These are phyloP conservation scores for Chloroceryle inda DNA, from an alignment of 2,797 vertebrate genomes.

Conservation along the genomic window DNA sequence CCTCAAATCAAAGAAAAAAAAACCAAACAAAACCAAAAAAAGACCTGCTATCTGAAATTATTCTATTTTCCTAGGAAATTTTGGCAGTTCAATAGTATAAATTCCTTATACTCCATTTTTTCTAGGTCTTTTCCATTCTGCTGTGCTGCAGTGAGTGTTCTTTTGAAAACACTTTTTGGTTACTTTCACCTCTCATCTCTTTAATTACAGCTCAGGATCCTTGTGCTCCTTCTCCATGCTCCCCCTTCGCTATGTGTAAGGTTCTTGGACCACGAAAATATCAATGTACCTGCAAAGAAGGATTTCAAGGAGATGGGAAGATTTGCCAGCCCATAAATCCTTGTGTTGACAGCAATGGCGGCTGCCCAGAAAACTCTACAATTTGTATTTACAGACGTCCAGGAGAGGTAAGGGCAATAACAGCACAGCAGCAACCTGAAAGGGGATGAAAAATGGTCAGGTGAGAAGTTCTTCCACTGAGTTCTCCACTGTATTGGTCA, in stretches of 20 bases:
- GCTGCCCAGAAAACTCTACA: slow-evolving; percentile 88
- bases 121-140: background rate
- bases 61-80: background rate
- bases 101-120: background rate
- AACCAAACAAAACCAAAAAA: background rate
- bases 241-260: slow-evolving; percentile 82
- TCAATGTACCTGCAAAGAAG: slow-evolving; percentile 86
- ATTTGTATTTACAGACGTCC: slow-evolving; percentile 83
- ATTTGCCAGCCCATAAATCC: slow-evolving; percentile 88
- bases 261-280: slow-evolving; percentile 67
- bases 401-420: slow-evolving; percentile 83
- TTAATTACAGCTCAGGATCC: slow-evolving; percentile 73
- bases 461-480: background rate
- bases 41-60: background rate
- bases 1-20: background rate
- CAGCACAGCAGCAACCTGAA: background rate
- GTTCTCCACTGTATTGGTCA: background rate
- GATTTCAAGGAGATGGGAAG: slow-evolving; percentile 88
- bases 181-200: background rate
- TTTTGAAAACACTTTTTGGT: background rate
- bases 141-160: background rate
- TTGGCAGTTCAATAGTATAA: background rate
- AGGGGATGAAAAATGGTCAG: background rate
- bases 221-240: slow-evolving; percentile 77
- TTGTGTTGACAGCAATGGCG: slow-evolving; percentile 86